These are phyloP conservation scores for Ceyx margarethae DNA, from an alignment of 2,113 vertebrate species.

Conservation along the genomic window DNA sequence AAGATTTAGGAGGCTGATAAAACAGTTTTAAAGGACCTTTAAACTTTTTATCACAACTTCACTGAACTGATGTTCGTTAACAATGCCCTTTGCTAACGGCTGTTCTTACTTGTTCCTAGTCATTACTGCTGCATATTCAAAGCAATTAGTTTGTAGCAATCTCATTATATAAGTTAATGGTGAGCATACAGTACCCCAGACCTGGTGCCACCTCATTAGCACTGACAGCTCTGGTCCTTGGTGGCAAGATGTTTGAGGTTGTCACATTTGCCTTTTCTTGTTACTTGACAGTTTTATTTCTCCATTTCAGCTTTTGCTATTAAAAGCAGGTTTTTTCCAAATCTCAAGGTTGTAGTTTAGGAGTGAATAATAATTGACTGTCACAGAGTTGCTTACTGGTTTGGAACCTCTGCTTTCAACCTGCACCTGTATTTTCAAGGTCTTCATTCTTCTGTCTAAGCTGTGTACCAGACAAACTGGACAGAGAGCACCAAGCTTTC, in stretches of 20 bases:
- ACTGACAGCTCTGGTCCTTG: not conserved
- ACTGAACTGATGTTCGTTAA: not conserved
- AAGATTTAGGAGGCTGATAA: not conserved
- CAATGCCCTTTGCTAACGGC: not conserved
- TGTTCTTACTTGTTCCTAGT: not conserved
- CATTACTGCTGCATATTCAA: not conserved
- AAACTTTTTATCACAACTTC: not conserved
- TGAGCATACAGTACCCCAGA: not conserved
- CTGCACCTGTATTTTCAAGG: not conserved
- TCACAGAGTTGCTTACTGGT: not conserved
- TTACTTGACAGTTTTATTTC: not conserved
- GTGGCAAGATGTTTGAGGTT: accelerated
- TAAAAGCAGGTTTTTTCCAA: not conserved
- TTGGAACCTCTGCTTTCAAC: not conserved
- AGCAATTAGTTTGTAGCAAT: not conserved
- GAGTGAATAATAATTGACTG: not conserved
- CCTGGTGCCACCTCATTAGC: not conserved
- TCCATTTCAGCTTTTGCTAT: not conserved
- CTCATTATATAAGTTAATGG: not conserved
- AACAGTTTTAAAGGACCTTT: not conserved
- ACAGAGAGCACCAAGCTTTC: not conserved
- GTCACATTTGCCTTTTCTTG: not conserved
- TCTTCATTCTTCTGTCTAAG: not conserved
- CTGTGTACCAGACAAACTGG: not conserved
- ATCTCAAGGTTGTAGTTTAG: not conserved